Percentiles rank a stretch among this genome's conserved stretches.
phyloP scores from a whole-genome alignment of 2,888 invertebrate genomes.

The Amiota mariae region DNA sequence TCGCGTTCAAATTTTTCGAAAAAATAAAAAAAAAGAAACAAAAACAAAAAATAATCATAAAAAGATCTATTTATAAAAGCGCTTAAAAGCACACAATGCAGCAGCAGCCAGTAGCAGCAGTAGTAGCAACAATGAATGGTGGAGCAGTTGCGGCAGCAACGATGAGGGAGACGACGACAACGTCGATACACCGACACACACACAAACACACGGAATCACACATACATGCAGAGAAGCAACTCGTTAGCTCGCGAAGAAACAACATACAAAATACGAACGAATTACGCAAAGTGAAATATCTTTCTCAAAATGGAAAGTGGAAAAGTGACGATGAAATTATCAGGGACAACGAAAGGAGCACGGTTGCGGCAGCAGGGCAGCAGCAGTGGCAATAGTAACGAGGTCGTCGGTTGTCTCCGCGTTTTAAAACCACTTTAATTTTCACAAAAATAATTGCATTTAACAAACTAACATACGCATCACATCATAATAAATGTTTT shows the following conservation, averaged over 20 bases:
- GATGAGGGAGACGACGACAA: conserved; percentile 54
- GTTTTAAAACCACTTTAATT: conserved; percentile 7
- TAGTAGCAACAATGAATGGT: conserved; percentile 54
- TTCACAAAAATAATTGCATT: neutral
- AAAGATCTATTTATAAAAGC: conserved; percentile 69
- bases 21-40: conserved; percentile 49
- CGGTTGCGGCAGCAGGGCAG: conserved; percentile 14
- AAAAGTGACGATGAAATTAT: conserved; percentile 54
- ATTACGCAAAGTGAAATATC: conserved; percentile 71
- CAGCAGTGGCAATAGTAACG: conserved; percentile 19
- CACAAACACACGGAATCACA: conserved; percentile 45
- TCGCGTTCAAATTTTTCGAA: conserved; percentile 43
- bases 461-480: neutral
- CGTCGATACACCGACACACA: conserved; percentile 42
- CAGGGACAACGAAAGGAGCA: conserved; percentile 14
- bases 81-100: conserved; percentile 54
- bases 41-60: conserved; percentile 53
- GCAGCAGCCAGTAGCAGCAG: conserved; percentile 42
- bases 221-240: conserved; percentile 40
- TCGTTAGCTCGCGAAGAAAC: conserved; percentile 28
- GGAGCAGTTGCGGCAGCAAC: conserved; percentile 54
- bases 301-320: conserved; percentile 66
- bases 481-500: too few species aligned
- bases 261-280: conserved; percentile 53
- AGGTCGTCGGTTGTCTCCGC: conserved; percentile 19